Base-by-base conservation (phyloP, 2,113 vertebrate species). In the Zeus faber region DNA sequence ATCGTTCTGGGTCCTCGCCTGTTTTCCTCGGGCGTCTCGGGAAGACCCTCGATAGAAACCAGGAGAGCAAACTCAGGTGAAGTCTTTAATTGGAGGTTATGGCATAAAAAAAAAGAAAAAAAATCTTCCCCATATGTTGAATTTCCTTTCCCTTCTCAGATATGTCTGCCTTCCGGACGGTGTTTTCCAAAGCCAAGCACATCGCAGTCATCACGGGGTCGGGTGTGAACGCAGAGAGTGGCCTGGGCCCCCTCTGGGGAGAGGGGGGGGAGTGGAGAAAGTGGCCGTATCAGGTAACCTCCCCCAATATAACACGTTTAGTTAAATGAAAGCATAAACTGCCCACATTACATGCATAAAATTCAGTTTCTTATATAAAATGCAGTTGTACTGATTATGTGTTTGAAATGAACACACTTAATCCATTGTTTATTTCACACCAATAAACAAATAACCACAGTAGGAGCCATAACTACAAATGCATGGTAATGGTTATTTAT, bases 161-260 rank as follows among this genome's bases (percentile, higher is more conserved):
- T 61, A 84, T 98, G 88, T 85, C 91, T 0, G 91, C 93, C 48
- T 99, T 99, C 73, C 93, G 93, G 16, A 79, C 94, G 33, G 65
- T 62, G 24, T 96, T 99, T 82, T 91, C 93, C 22, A 92, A 92
- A 70, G 93, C 97, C 1, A 94, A 93, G 73, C 95, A 94, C 51
- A 92, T 99, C 14, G 93, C 89, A 11, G 76, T 99, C 58, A 91
- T 99, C 77, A 98, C 96, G 0, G 97, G 97, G 1, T 95, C 97
- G 0, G 97, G 97, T 0, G 89, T 97, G 6, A 96, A 94, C 0
- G 93, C 93, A 0, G 96, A 98, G 80, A 98, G 96, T 0, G 95
- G 96, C 0, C 85, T 99, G 0, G 95, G 94, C 0, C 96, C 94
- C 14, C 98, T 98, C 88, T 82, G 93, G 73, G 95, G 93, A 40